A percentile compares a stretch with the other conserved stretches of the same genome.
These are phyloP conservation scores for Penaeus vannamei DNA, from an alignment of 1,140 invertebrate species.

Conservation along the genomic window DNA sequence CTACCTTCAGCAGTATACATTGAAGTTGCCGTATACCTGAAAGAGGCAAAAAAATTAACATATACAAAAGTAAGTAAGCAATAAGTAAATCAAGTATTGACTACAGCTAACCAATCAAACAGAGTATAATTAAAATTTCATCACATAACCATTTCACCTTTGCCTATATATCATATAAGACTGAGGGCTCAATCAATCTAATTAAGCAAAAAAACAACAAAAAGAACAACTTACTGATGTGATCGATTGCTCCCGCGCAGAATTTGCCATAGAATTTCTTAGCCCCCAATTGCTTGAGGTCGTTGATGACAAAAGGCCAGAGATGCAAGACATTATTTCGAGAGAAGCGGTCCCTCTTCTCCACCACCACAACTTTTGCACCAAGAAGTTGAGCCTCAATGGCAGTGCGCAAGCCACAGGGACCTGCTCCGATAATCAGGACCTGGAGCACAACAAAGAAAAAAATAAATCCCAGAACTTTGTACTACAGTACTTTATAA, in stretches of 20 bases:
- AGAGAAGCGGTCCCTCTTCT: conserved; percentile 93
- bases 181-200: conserved; percentile 57
- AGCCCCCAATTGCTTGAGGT: conserved; percentile 92
- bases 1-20: conserved; percentile 95
- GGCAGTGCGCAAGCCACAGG: conserved; percentile 93
- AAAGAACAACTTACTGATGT: conserved; percentile 84
- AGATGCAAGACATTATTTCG: conserved; percentile 98
- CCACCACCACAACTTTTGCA: conserved; percentile 93
- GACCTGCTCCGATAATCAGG: conserved; percentile 94
- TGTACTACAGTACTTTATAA: conserved; percentile 7
- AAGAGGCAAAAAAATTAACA: conserved; percentile 67
- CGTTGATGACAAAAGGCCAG: conserved; percentile 99
- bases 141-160: neutral
- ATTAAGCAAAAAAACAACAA: conserved; percentile 20
- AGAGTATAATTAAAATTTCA: no score
- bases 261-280: conserved; percentile 99
- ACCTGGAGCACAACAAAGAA: conserved; percentile 73
- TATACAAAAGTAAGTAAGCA: neutral
- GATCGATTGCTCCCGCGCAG: conserved; percentile 98
- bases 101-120: no score
- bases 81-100: neutral
- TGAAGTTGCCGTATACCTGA: conserved; percentile 92
- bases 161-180: conserved; percentile 46
- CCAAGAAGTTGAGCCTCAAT: conserved; percentile 97
- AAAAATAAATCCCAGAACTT: neutral